These are phyloP conservation scores for Hartigia nigra DNA, from an alignment of 2,888 invertebrate species.

Conservation along the genomic window DNA sequence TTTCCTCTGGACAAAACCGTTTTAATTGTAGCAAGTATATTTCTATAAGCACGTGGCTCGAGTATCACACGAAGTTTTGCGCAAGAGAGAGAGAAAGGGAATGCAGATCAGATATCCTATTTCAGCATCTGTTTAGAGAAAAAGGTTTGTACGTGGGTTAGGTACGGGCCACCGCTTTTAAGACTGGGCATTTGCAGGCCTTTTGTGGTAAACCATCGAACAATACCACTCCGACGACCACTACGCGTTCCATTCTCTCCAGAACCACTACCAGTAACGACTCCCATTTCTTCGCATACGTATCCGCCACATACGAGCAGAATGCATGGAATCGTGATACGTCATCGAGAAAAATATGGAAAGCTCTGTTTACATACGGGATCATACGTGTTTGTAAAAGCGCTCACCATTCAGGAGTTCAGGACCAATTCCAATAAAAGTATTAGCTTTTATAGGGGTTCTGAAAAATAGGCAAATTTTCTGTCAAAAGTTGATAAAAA, in stretches of 20 bases:
- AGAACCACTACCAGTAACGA: background rate
- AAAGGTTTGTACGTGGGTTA: slow-evolving; percentile 19
- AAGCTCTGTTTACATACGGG: slow-evolving; percentile 2
- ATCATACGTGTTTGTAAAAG: background rate
- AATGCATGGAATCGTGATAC: background rate
- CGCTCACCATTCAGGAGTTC: background rate
- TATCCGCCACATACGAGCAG: background rate
- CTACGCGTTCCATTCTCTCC: slow-evolving; percentile 8
- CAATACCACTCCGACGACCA: slow-evolving; percentile 41
- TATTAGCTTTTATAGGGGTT: background rate
- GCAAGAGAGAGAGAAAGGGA: background rate
- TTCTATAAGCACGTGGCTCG: background rate
- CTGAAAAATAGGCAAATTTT: background rate
- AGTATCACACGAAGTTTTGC: slow-evolving; percentile 10
- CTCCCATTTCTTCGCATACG: background rate
- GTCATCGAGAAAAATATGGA: slow-evolving; percentile 3
- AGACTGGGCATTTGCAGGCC: slow-evolving; percentile 61
- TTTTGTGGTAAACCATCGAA: slow-evolving; percentile 62
- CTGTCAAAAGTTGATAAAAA: background rate
- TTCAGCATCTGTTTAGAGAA: slow-evolving; percentile 61
- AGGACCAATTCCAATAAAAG: background rate
- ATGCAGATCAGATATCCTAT: slow-evolving; percentile 37
- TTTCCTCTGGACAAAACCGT: background rate
- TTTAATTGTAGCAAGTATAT: background rate
- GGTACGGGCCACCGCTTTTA: slow-evolving; percentile 50